Evolutionary conservation across 2,888 invertebrate species (phyloP), one percentile per base, ranked within the genome.

Genomic region (Erebia aethiops): DNA sequence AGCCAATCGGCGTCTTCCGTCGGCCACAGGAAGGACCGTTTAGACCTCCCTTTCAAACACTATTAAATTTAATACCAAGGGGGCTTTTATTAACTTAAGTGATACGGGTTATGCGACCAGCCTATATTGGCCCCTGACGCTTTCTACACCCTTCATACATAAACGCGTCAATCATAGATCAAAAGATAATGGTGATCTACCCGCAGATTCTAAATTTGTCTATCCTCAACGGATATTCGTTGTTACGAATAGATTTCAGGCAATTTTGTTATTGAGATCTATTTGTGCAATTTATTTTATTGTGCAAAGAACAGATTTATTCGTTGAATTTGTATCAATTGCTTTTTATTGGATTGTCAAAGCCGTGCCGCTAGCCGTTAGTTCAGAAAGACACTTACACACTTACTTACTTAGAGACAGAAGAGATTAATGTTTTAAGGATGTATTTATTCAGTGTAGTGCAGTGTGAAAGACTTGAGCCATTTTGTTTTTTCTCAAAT

Each of bases 61-160:
- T 87, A 91, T 91, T 92, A 91, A 91, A 91, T 89, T 90, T 90
- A 91, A 90, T 90, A 87, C 81, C 87, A 87, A 91, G 92, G 92
- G 92, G 92, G 88, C 78, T 87, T 88, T 92, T 90, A 93, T 92
- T 92, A 90, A 90, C 87, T 91, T 92, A 92, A 92, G 88, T 90
- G 88, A 88, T 92, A 92, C 91, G 92, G 91, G 92, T 80, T 70
- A 74, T 75, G 75, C 70, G 75, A 73, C 89, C 85, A 82, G 71
- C 78, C 70, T 80, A 82, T 72, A 66, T 71, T 80, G 88, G 85
- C 81, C 90, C 82, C 78, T 78, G 56, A 72, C 75, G 75, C 76
- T 74, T 75, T 74, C 73, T 65, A 63, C 71, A 65, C 65, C 57
- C 62, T 54, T 18, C 56, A 63, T 73, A 70, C 71, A 75, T 72